Conservation (phyloP, 2,888 invertebrate genomes). For the Archips crataeganus region DNA sequence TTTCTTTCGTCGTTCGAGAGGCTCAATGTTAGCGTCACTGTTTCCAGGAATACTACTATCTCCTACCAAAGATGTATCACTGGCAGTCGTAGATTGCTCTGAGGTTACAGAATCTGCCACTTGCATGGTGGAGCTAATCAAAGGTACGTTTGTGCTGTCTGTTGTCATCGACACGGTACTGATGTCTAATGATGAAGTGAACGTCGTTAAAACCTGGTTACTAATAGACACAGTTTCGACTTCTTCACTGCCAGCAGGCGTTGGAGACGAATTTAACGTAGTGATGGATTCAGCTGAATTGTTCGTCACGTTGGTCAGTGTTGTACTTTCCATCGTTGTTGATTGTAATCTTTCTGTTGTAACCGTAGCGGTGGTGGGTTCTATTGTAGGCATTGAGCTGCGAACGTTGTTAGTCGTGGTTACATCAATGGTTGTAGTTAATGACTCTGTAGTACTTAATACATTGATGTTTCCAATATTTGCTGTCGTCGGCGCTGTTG, state of each 20-base stretch:
- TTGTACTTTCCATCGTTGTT: slow-evolving; percentile 44
- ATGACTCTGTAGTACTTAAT: slow-evolving; percentile 42
- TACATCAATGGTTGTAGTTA: slow-evolving; percentile 34
- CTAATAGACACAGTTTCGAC: not conserved
- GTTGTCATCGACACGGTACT: not conserved
- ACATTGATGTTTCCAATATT: slow-evolving; percentile 58
- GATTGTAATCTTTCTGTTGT: slow-evolving; percentile 44
- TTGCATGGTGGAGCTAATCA: not conserved
- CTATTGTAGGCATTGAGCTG: slow-evolving; percentile 32
- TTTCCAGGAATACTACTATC: slow-evolving; percentile 48
- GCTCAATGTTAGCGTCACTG: slow-evolving; percentile 64
- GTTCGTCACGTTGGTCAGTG: slow-evolving; percentile 25
- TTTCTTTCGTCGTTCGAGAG: slow-evolving; percentile 71
- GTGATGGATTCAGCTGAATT: slow-evolving; percentile 19
- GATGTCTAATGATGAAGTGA: not conserved
- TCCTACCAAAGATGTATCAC: slow-evolving; percentile 47
- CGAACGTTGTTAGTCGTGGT: slow-evolving; percentile 42
- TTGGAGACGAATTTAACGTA: not conserved
- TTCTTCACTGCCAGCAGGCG: slow-evolving; percentile 1
- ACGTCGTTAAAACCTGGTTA: not conserved
- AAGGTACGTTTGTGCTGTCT: too few species aligned
- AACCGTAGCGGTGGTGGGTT: slow-evolving; percentile 45
- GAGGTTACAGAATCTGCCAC: slow-evolving; percentile 41
- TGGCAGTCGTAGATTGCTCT: slow-evolving; percentile 37
- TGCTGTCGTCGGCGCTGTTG: slow-evolving; percentile 54